phyloP scores from a whole-genome alignment of 2,888 invertebrate species.

The Erpobdella octoculata region DNA sequence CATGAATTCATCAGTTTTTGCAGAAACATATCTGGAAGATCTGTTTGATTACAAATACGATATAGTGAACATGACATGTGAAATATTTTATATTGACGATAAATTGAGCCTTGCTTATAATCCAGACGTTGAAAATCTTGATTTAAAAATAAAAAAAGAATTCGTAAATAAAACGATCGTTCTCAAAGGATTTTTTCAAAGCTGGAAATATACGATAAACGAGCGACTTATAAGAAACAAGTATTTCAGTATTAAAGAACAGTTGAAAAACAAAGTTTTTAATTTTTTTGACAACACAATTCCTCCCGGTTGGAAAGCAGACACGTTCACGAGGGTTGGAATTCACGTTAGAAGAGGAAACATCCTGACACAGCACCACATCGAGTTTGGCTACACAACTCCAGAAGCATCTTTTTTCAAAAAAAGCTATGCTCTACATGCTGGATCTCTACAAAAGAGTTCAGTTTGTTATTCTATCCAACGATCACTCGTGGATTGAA shows the following conservation, averaged over 20 bases:
- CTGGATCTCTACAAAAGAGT: conserved; percentile 39
- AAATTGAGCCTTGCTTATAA: conserved; percentile 13
- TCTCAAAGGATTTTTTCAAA: conserved; percentile 42
- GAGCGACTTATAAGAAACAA: conserved; percentile 38
- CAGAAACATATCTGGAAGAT: conserved; percentile 14
- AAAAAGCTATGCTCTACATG: conserved; percentile 44
- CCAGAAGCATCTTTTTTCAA: conserved; percentile 47
- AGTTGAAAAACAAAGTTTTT: conserved; percentile 34
- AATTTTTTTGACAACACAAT: conserved; percentile 35
- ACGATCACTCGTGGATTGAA: conserved; percentile 47
- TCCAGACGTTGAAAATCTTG: not conserved
- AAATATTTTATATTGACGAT: not conserved
- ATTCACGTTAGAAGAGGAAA: conserved; percentile 52
- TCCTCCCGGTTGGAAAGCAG: conserved; percentile 36
- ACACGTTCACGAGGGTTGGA: conserved; percentile 41
- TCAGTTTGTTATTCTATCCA: conserved; percentile 49
- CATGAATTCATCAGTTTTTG: conserved; percentile 26
- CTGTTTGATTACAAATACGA: conserved; percentile 24
- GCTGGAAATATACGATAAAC: conserved; percentile 43
- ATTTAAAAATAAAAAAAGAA: not conserved
- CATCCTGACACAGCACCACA: conserved; percentile 43
- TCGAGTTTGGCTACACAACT: conserved; percentile 47
- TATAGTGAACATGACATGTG: conserved; percentile 11
- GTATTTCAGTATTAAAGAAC: conserved; percentile 40
- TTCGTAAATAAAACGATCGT: conserved; percentile 26